These are phyloP conservation scores for Sorex araneus DNA, from an alignment of 2,113 vertebrate species.

Conservation along the genomic window DNA sequence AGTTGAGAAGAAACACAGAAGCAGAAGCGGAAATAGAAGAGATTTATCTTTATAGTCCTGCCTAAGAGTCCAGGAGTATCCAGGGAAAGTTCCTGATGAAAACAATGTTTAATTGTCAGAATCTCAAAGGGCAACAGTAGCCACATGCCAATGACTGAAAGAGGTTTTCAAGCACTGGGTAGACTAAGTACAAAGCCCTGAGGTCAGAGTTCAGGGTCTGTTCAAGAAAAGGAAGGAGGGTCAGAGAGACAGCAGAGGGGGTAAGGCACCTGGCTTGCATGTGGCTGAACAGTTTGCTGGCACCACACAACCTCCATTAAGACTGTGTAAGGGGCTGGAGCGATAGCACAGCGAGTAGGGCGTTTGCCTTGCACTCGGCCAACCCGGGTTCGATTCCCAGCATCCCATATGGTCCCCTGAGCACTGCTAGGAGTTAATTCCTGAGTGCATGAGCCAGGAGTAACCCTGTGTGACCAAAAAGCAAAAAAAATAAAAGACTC, in stretches of 20 bases:
- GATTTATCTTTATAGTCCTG: neutral
- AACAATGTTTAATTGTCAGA: neutral
- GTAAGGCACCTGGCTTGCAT: neutral
- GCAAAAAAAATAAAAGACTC: too few relatives aligned
- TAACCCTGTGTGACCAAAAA: too few relatives aligned
- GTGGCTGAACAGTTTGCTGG: too few relatives aligned
- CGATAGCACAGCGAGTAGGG: too few relatives aligned
- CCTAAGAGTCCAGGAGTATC: neutral
- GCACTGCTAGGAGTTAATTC: too few relatives aligned
- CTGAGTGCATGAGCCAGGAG: too few relatives aligned
- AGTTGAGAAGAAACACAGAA: neutral
- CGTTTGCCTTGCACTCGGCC: too few relatives aligned
- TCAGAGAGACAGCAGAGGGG: neutral
- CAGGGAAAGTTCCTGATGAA: neutral
- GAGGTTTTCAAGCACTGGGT: neutral
- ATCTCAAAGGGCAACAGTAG: constrained; percentile 21
- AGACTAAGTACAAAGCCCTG: neutral
- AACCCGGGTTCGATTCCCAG: neutral
- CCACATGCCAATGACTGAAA: neutral
- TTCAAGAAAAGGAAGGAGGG: neutral
- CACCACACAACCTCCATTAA: too few relatives aligned
- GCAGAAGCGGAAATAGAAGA: neutral
- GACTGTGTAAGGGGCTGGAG: too few relatives aligned
- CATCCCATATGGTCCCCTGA: too few relatives aligned
- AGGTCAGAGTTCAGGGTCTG: neutral